A percentile compares a stretch with the other conserved stretches of the same genome.
These are phyloP conservation scores for Galago senegalensis DNA, from an alignment of 2,797 vertebrate species.

Conservation along the genomic window DNA sequence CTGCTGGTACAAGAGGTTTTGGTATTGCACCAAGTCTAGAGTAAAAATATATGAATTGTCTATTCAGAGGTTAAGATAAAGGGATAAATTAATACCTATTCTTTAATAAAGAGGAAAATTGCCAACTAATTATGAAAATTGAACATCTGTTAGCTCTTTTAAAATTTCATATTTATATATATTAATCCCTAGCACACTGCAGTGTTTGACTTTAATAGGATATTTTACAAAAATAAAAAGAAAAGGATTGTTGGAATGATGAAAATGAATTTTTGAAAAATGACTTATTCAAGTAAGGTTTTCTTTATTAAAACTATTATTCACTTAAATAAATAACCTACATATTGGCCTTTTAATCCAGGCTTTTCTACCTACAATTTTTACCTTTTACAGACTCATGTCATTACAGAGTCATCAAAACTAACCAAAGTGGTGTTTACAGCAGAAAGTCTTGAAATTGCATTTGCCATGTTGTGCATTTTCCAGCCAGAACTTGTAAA, in stretches of 20 bases:
- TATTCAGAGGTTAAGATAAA: constrained; percentile 57
- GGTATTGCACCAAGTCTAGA: background rate
- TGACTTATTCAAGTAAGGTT: background rate
- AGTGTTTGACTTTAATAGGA: background rate
- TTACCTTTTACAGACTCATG: constrained; percentile 35
- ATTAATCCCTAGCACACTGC: background rate
- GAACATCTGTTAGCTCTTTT: constrained; percentile 29
- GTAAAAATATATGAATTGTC: background rate
- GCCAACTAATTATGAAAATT: constrained; percentile 32
- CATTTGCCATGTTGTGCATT: background rate
- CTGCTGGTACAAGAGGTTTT: background rate
- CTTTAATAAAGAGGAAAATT: background rate
- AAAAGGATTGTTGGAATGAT: background rate
- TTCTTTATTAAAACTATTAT: background rate
- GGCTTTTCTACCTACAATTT: background rate
- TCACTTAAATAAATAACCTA: background rate
- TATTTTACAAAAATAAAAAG: constrained; percentile 7
- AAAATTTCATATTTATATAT: background rate
- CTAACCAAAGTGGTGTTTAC: background rate
- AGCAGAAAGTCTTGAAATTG: constrained; percentile 23
- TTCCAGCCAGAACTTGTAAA: constrained; percentile 54
- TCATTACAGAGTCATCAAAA: constrained; percentile 61
- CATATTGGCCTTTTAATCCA: background rate
- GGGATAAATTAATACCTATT: constrained; percentile 9
- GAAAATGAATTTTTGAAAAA: background rate